Conservation (phyloP, 2,888 invertebrate species). For the Tipula confusa region DNA sequence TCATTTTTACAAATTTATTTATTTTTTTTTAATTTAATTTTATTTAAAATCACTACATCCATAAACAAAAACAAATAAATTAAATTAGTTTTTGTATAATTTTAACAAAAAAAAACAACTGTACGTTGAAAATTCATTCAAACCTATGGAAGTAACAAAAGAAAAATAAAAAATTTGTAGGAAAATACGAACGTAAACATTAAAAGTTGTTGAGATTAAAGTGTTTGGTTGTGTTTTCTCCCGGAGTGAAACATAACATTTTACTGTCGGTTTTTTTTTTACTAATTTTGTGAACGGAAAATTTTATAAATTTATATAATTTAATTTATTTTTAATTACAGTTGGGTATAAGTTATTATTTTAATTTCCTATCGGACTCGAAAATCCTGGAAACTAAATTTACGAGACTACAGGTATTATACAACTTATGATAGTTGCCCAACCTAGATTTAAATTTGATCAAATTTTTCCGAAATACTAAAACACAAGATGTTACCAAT, state of each 20-base stretch:
- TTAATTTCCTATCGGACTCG: not conserved
- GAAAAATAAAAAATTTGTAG: not conserved
- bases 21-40: not conserved
- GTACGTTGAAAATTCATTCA: not conserved
- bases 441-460: not conserved
- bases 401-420: not conserved
- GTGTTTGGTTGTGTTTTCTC: too few relatives aligned
- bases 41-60: not conserved
- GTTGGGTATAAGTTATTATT: not conserved
- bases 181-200: not conserved
- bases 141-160: not conserved
- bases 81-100: not conserved
- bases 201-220: not conserved
- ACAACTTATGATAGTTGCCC: not conserved
- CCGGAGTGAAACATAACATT: not conserved
- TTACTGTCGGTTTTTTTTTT: not conserved
- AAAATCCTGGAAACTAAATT: not conserved
- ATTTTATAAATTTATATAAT: too few relatives aligned
- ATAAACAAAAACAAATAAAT: not conserved
- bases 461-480: not conserved
- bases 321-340: not conserved
- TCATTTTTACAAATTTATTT: not conserved
- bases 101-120: not conserved
- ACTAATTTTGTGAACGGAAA: not conserved
- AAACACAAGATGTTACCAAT: not conserved